Percentiles rank a stretch among this genome's conserved stretches.
Evolutionary conservation across 2,113 vertebrate species (phyloP).

Genomic region (Varanus komodoensis): DNA sequence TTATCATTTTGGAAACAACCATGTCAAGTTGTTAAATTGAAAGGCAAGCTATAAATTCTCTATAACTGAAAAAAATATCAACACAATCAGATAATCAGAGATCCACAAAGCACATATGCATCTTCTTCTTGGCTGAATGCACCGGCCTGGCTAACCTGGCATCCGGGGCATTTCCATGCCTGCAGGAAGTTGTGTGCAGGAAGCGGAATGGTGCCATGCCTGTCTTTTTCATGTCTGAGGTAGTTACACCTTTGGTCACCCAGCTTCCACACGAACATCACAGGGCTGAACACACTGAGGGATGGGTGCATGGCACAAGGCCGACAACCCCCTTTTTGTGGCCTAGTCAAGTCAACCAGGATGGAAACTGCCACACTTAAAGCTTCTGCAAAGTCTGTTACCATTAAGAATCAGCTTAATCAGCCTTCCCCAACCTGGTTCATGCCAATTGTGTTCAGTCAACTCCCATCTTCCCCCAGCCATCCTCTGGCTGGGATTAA

Average conservation of each 20-base stretch:
- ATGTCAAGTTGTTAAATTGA: no score
- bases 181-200: neutral
- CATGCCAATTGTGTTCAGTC: no score
- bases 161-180: no score
- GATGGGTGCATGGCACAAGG: no score
- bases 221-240: neutral
- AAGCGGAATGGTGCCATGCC: neutral
- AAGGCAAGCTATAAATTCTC: no score
- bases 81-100: no score
- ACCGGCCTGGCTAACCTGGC: neutral
- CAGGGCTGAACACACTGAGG: neutral
- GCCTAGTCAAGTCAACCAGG: neutral
- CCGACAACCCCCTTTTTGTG: neutral
- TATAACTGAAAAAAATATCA: no score
- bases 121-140: neutral
- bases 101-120: no score
- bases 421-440: no score
- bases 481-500: neutral
- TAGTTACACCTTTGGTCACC: neutral
- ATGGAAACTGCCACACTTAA: neutral
- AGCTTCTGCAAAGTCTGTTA: neutral
- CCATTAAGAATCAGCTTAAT: neutral
- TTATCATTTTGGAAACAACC: no score
- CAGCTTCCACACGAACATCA: neutral
- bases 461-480: neutral